Conservation (phyloP, 2,797 vertebrate genomes). For the Anas bahamensis region DNA sequence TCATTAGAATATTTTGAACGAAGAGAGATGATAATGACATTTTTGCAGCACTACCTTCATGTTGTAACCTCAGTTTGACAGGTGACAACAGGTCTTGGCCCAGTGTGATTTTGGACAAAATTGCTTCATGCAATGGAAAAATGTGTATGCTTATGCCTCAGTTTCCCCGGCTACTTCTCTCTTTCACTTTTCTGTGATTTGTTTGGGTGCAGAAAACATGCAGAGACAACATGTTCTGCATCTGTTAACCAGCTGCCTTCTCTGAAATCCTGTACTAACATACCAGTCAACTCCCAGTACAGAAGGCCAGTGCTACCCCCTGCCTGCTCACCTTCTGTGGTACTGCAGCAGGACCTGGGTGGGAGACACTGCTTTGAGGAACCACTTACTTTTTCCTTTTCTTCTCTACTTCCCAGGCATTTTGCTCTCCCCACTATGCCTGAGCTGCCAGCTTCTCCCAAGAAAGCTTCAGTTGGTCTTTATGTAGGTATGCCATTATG, state of each 20-base stretch:
- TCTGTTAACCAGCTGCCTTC: neutral
- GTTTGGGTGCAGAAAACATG: neutral
- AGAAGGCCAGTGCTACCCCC: neutral
- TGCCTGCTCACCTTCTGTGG: neutral
- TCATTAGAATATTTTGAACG: neutral
- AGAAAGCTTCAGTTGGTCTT: neutral
- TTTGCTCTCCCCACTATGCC: neutral
- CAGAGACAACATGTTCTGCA: neutral
- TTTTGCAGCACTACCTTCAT: neutral
- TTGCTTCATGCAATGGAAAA: neutral
- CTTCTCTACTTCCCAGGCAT: neutral
- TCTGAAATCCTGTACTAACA: neutral
- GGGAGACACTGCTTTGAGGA: neutral
- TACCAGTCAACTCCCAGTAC: fast-evolving
- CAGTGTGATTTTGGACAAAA: neutral
- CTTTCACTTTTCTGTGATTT: neutral
- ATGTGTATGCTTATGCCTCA: neutral
- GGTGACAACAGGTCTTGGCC: neutral
- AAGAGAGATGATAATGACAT: neutral
- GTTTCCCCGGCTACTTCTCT: neutral
- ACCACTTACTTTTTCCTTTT: neutral
- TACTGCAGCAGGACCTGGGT: neutral
- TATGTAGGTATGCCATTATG: neutral
- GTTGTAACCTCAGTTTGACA: neutral
- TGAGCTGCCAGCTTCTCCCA: neutral